These are phyloP conservation scores for Spinus olivaceus DNA, from an alignment of 2,797 vertebrate genomes.

Conservation along the genomic window DNA sequence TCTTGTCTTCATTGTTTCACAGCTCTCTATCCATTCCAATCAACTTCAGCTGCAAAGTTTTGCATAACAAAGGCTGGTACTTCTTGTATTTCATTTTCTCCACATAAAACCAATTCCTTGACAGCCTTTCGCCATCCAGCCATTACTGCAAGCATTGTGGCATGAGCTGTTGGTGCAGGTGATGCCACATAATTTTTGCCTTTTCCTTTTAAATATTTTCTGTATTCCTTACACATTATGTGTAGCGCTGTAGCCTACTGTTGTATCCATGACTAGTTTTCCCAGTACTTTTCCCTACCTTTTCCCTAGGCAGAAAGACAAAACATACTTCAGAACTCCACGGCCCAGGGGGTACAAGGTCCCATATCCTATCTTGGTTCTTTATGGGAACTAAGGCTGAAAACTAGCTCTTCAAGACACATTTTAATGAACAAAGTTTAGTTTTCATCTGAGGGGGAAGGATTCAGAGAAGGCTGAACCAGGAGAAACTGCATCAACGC, in stretches of 20 bases:
- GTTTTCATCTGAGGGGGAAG: no score
- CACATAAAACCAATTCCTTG: background rate
- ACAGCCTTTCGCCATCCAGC: background rate
- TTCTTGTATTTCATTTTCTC: background rate
- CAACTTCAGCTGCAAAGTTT: background rate
- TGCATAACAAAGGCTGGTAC: background rate
- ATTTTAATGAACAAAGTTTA: background rate
- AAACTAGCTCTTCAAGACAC: background rate
- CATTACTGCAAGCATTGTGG: accelerated
- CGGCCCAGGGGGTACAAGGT: background rate
- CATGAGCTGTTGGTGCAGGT: background rate
- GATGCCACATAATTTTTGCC: background rate
- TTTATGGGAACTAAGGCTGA: background rate
- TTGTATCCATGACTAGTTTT: no score
- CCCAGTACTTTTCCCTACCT: no score
- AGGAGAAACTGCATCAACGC: no score
- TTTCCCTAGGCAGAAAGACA: background rate
- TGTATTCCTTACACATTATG: background rate
- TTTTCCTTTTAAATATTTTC: background rate
- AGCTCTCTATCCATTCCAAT: accelerated
- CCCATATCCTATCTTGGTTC: background rate
- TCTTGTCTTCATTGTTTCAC: background rate
- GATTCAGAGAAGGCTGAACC: no score
- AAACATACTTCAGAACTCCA: background rate
- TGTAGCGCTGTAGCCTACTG: no score